Base-by-base conservation (phyloP, 1,140 invertebrate species). In the Cepaea nemoralis region DNA sequence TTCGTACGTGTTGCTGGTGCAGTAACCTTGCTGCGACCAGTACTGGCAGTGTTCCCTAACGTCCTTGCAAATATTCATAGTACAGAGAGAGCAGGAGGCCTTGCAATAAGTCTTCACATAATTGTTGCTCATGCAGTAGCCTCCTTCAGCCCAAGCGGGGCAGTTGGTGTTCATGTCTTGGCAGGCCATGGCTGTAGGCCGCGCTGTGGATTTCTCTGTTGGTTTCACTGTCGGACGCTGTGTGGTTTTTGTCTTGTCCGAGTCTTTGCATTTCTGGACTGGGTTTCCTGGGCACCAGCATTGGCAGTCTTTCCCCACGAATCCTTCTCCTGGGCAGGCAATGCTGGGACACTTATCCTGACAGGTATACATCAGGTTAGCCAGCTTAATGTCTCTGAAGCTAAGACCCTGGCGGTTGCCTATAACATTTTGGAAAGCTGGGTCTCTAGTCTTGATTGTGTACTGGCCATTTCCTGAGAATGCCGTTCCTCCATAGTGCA, bases 401-500 rank as follows among this genome's bases (percentile, higher is more conserved):
- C 88, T 88, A 0, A 87, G 83, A 5, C 83, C 85, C 24, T 78
- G 24, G 2, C 80, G 40, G 45, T 85, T 86, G 33, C 88, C 88
- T 31, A 88, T 88, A 5, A 83, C 40, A 8, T 85, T 69, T 50
- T 88, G 87, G 66, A 83, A 87, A 0, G 35, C 37, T 22, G 71
- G 35, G 39, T 87, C 79, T 27, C 73, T 80, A 0, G 88, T 87
- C n/a, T 73, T 31, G 19, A 88, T 85, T 2, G 88, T 88, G 31
- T 79, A 67, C 45, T 63, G 24, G 2, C 85, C 84, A 42, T 85
- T 85, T n/a, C 16, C 27, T 1, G 80, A 81, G 69, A 86, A 86
- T 2, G 76, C 70, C 80, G 83, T 1, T 16, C 33, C 37, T 14
- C 87, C 97, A 90, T 99, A 99, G 89, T 99, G 98, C 98, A 99